Conservation (phyloP, 64 coral and sea anemone genomes). For the Actinia equina region DNA sequence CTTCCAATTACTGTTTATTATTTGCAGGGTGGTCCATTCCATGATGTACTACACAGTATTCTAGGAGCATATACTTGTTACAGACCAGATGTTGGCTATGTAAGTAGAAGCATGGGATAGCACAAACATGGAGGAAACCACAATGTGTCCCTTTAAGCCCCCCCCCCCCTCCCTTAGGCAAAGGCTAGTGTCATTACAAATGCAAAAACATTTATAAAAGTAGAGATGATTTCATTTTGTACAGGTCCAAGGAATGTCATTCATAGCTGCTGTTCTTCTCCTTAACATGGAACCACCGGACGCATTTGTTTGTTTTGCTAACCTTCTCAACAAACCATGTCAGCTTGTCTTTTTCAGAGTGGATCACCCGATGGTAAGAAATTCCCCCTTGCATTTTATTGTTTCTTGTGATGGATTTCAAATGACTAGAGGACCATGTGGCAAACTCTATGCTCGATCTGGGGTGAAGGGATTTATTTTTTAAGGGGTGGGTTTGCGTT, state of each 20-base stretch:
- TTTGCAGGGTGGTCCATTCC: slow-evolving; percentile 89
- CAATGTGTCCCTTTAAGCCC: no score
- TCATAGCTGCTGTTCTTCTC: slow-evolving; percentile 90
- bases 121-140: neutral
- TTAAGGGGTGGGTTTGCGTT: no score
- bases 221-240: slow-evolving; percentile 2
- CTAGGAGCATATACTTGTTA: slow-evolving; percentile 97
- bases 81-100: slow-evolving; percentile 97
- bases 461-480: no score
- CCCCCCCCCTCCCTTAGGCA: no score
- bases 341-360: slow-evolving; percentile 95
- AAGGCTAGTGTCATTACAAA: no score
- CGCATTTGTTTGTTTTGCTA: slow-evolving; percentile 97
- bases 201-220: no score
- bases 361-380: slow-evolving; percentile 89
- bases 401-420: neutral
- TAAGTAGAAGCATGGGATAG: slow-evolving; percentile 48
- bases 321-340: slow-evolving; percentile 94
- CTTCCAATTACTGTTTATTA: neutral
- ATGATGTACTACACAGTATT: slow-evolving; percentile 91
- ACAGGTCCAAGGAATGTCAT: slow-evolving; percentile 98
- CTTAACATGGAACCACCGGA: slow-evolving; percentile 92
- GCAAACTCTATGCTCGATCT: no score
- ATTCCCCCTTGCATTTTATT: no score
- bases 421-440: no score